A percentile compares a stretch with the other conserved stretches of the same genome.
These are phyloP conservation scores for Drosophila phalerata DNA, from an alignment of 2,888 invertebrate species.

Conservation along the genomic window DNA sequence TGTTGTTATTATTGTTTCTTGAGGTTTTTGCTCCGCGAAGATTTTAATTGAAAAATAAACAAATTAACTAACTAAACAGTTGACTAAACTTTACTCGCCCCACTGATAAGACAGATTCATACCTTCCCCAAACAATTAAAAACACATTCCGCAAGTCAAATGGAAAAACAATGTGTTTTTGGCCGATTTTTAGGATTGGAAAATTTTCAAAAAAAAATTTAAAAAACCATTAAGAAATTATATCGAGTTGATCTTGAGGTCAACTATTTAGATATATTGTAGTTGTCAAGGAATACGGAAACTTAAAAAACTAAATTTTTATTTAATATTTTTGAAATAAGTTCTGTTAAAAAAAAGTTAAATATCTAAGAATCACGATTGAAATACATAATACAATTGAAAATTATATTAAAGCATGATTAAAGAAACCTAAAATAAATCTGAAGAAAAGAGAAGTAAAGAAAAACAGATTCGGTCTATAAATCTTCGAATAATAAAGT, in stretches of 20 bases:
- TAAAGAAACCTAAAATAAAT: too few species aligned
- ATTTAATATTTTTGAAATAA: too few species aligned
- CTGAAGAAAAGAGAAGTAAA: too few species aligned
- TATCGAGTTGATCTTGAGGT: neutral
- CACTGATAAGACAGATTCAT: constrained; percentile 22
- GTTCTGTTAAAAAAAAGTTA: too few species aligned
- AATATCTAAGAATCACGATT: too few species aligned
- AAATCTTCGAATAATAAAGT: too few species aligned
- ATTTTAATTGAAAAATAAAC: constrained; percentile 34
- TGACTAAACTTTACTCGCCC: constrained; percentile 26
- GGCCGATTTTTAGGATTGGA: neutral
- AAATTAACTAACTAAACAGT: constrained; percentile 35
- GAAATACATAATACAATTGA: too few species aligned
- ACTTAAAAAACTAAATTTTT: too few species aligned
- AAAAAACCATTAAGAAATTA: neutral
- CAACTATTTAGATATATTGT: neutral
- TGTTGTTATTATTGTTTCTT: constrained; percentile 26
- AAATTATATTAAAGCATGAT: too few species aligned
- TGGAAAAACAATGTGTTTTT: neutral
- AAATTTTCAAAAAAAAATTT: neutral
- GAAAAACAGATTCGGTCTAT: too few species aligned
- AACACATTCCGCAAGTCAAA: neutral
- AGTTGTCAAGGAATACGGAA: too few species aligned
- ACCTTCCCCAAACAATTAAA: neutral
- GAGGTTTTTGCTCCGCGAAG: constrained; percentile 45